Evolutionary conservation across 2,888 invertebrate species (phyloP), one percentile per base, ranked within the genome.

Genomic region (Latheticus oryzae): DNA sequence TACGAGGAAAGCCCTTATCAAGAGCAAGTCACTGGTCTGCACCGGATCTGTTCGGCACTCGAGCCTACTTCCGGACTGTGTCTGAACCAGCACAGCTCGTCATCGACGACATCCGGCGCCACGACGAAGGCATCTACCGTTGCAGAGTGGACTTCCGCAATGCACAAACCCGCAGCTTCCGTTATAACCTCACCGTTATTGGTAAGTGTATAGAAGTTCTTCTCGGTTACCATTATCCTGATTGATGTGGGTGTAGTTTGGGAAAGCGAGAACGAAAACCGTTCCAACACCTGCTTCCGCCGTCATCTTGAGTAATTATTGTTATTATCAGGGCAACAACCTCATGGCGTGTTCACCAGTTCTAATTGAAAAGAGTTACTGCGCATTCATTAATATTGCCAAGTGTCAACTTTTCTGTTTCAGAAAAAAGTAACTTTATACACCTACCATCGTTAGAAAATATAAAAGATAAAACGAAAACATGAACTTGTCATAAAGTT

Each of bases 101-200:
- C 75, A 85, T 90, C 68, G 86, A 88, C 77, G 91, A 93, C 82
- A 89, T 94, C 73, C 89, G 91, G 80, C 84, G 93, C 35, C 87
- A 88, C 74, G 95, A 95, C 79, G 93, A 94, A 78, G 93, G 93
- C 72, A 87, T 91, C 68, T 95, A 94, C 82, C 85, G 94, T 62
- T 95, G 95, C 79, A 83, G 94, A 62, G 91, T 94, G 66, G 94
- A 95, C 83, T 95, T 93, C 82, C 84, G 90, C 63, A 91, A 92
- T 78, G 91, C 92, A 63, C 93, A 93, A 80, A 93, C 94, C 60
- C 87, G 92, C 76, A 93, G 91, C 81, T 89, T 91, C 80, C 86
- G 91, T 74, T 93, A 93, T 81, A 93, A 93, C 81, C 87, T 95
- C 73, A 92, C 93, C 62, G 92, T 95, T 66, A 90, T 93, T 74